Evolutionary conservation across 2,888 invertebrate genomes (phyloP).

Genomic region (Junonia oenone): DNA sequence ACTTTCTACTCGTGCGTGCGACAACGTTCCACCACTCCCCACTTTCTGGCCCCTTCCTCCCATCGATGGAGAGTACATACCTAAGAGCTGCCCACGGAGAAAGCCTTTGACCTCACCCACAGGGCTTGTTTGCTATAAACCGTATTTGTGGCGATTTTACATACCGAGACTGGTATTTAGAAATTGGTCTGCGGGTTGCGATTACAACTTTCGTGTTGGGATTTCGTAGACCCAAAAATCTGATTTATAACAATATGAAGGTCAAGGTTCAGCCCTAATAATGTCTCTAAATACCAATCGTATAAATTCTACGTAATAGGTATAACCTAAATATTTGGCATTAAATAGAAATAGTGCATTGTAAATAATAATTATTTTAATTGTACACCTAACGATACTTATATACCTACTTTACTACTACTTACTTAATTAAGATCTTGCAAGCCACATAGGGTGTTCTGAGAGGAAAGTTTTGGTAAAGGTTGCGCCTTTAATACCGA

Average conservation of each 20-base stretch:
- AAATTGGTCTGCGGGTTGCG: conserved; percentile 15
- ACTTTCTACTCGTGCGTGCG: conserved; percentile 66
- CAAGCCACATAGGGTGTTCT: too few relatives aligned
- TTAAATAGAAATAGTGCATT: background rate
- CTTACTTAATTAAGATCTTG: too few relatives aligned
- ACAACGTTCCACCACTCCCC: conserved; percentile 36
- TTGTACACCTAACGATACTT: too few relatives aligned
- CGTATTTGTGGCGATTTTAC: conserved; percentile 52
- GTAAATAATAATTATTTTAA: background rate
- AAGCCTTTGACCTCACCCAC: conserved; percentile 70
- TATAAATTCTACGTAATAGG: conserved; percentile 3
- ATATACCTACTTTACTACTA: too few relatives aligned
- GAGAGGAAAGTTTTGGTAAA: too few relatives aligned
- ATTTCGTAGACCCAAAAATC: conserved; percentile 6
- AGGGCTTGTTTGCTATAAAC: conserved; percentile 53
- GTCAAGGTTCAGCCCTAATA: conserved; percentile 13
- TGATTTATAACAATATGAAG: conserved; percentile 5
- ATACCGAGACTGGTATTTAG: conserved; percentile 33
- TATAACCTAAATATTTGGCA: background rate
- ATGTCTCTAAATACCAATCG: background rate
- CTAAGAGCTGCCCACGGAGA: conserved; percentile 54
- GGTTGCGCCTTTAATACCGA: too few relatives aligned
- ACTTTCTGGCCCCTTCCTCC: conserved; percentile 35
- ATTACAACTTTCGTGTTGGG: conserved; percentile 11
- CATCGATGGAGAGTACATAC: conserved; percentile 37